phyloP scores from a whole-genome alignment of 1,140 invertebrate species.

The Drosophila lini region DNA sequence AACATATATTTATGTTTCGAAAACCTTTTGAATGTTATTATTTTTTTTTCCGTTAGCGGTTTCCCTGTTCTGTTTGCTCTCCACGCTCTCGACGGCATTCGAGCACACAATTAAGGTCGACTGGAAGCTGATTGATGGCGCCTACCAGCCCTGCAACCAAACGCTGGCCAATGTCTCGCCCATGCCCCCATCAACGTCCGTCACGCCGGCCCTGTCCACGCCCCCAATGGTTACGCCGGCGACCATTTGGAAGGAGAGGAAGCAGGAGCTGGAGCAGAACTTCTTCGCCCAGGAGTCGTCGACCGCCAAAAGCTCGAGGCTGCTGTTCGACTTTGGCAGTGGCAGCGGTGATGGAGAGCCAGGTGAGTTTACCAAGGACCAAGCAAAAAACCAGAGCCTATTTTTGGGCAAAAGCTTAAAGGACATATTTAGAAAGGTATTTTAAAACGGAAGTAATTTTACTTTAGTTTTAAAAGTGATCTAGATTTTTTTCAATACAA shows the following conservation, averaged over 20 bases:
- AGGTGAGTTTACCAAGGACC: slow-evolving; percentile 40
- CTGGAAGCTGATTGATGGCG: slow-evolving; percentile 72
- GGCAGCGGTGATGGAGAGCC: slow-evolving; percentile 58
- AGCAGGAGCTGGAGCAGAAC: background rate
- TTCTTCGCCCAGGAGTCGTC: slow-evolving; percentile 2
- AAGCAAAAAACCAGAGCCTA: background rate
- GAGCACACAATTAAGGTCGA: slow-evolving; percentile 85
- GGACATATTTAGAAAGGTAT: background rate
- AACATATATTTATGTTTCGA: background rate
- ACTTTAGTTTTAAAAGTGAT: background rate
- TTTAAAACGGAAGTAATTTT: background rate
- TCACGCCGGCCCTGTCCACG: slow-evolving; percentile 23
- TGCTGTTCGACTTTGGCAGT: slow-evolving; percentile 48
- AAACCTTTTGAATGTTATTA: slow-evolving; percentile 3
- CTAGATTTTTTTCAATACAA: background rate
- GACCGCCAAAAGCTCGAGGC: slow-evolving; percentile 19
- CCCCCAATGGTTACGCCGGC: slow-evolving; percentile 38
- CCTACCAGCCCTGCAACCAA: slow-evolving; percentile 75
- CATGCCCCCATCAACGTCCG: slow-evolving; percentile 22
- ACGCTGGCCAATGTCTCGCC: slow-evolving; percentile 72
- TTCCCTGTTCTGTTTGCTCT: slow-evolving; percentile 87
- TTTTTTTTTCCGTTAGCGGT: slow-evolving; percentile 79
- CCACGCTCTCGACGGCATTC: slow-evolving; percentile 88
- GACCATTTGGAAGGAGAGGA: slow-evolving; percentile 36
- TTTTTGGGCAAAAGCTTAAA: background rate